Conservation (phyloP, 2,113 vertebrate species). For the Menidia beryllina region DNA sequence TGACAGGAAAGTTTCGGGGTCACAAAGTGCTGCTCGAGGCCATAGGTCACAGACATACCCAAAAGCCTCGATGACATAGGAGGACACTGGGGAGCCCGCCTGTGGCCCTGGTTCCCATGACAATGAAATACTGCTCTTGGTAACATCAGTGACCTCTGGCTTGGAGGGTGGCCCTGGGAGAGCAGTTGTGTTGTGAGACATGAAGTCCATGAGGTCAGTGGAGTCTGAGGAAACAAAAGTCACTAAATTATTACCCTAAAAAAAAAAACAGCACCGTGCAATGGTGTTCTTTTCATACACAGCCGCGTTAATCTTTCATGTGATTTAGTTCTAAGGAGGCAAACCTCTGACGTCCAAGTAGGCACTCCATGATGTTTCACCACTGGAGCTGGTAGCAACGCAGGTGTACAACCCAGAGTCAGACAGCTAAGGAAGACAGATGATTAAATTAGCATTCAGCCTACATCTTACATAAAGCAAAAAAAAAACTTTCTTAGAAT, state of each 20-base stretch:
- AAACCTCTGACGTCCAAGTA: slow-evolving; percentile 93
- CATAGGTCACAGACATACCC: slow-evolving; percentile 86
- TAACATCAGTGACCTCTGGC: slow-evolving; percentile 94
- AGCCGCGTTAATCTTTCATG: slow-evolving; percentile 2
- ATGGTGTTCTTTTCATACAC: background rate
- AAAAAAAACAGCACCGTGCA: background rate
- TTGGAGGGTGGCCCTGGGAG: slow-evolving; percentile 93
- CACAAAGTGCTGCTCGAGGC: slow-evolving; percentile 58
- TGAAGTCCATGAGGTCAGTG: slow-evolving; percentile 86
- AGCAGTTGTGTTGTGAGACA: slow-evolving; percentile 87
- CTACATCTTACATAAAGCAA: background rate
- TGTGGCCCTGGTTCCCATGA: slow-evolving; percentile 92
- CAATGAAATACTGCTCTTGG: slow-evolving; percentile 94
- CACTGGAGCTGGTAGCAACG: slow-evolving; percentile 94
- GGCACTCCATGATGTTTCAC: slow-evolving; percentile 96
- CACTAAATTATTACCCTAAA: slow-evolving; percentile 27
- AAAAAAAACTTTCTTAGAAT: background rate
- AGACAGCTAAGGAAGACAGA: slow-evolving; percentile 75
- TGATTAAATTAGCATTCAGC: background rate
- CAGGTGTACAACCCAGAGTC: slow-evolving; percentile 94
- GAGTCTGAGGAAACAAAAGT: slow-evolving; percentile 82
- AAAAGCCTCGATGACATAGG: slow-evolving; percentile 96
- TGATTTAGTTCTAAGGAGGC: slow-evolving; percentile 19
- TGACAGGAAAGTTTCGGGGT: slow-evolving; percentile 65
- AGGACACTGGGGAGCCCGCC: slow-evolving; percentile 86